These are phyloP conservation scores for Tipula helvola DNA, from an alignment of 2,888 invertebrate species.

Conservation along the genomic window DNA sequence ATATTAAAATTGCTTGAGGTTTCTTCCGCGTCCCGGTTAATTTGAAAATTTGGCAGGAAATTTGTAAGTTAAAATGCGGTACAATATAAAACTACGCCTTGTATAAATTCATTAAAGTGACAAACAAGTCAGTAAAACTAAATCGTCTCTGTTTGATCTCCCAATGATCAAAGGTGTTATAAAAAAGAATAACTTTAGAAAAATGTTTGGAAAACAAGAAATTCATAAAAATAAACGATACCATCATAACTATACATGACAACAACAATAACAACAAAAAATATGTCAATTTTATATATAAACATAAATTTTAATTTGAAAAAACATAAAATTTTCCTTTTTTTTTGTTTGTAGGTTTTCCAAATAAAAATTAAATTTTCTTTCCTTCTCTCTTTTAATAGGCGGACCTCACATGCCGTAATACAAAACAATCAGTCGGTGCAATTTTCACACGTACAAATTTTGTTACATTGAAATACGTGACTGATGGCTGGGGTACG, in stretches of 20 bases:
- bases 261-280: neutral
- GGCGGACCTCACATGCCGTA: constrained; percentile 84
- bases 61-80: too few species aligned
- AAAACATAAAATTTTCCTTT: neutral
- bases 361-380: neutral
- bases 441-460: constrained; percentile 84
- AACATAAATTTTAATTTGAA: neutral
- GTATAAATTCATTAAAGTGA: neutral
- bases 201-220: neutral
- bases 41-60: too few species aligned
- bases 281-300: neutral
- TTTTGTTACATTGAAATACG: constrained; percentile 87
- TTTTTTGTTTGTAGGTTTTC: constrained; percentile 1
- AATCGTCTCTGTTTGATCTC: neutral
- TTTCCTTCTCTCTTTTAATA: constrained; percentile 31
- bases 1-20: too few species aligned
- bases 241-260: neutral
- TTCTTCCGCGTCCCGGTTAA: too few species aligned
- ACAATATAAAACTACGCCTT: too few species aligned
- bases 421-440: constrained; percentile 78
- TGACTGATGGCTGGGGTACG: constrained; percentile 87
- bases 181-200: neutral
- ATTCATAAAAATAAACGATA: neutral
- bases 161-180: neutral
- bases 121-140: neutral